These are phyloP conservation scores for Electrophaes corylata DNA, from an alignment of 2,888 invertebrate genomes.

Conservation along the genomic window DNA sequence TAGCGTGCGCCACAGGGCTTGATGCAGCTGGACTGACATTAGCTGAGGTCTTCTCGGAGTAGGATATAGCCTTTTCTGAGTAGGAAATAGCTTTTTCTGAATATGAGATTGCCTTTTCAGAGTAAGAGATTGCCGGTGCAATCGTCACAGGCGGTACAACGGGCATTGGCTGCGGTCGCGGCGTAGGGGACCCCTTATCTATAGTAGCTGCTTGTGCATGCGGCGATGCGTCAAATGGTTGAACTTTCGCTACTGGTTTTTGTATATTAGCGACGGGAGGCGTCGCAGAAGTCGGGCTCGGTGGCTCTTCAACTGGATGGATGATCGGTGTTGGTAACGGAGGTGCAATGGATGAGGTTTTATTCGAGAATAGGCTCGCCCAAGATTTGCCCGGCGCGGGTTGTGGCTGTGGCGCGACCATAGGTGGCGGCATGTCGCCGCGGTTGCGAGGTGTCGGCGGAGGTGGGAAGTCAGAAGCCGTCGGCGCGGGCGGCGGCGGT, in stretches of 20 bases:
- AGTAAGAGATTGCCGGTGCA: constrained; percentile 35
- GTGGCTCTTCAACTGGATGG: constrained; percentile 58
- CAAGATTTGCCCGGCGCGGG: constrained; percentile 84
- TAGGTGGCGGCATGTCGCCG: constrained; percentile 66
- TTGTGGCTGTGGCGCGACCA: constrained; percentile 64
- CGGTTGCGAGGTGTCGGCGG: constrained; percentile 76
- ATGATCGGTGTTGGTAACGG: constrained; percentile 37
- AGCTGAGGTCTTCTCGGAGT: constrained; percentile 62
- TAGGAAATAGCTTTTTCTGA: constrained; percentile 52
- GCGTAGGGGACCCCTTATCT: constrained; percentile 59
- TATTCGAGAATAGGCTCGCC: constrained; percentile 87
- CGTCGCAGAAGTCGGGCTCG: constrained; percentile 57
- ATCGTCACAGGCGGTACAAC: constrained; percentile 43
- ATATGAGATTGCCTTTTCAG: constrained; percentile 51
- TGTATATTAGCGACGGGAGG: constrained; percentile 65
- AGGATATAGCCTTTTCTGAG: constrained; percentile 47
- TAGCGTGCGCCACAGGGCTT: constrained; percentile 44
- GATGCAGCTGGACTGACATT: constrained; percentile 56
- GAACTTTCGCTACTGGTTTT: constrained; percentile 86
- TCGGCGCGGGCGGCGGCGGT: constrained; percentile 74
- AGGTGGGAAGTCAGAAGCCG: constrained; percentile 81
- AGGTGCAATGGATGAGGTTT: constrained; percentile 47
- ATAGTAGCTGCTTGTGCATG: constrained; percentile 50
- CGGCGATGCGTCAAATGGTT: constrained; percentile 83
- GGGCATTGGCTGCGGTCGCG: constrained; percentile 42